These are phyloP conservation scores for Folsomia candida DNA, from an alignment of 2,888 invertebrate genomes.

Conservation along the genomic window DNA sequence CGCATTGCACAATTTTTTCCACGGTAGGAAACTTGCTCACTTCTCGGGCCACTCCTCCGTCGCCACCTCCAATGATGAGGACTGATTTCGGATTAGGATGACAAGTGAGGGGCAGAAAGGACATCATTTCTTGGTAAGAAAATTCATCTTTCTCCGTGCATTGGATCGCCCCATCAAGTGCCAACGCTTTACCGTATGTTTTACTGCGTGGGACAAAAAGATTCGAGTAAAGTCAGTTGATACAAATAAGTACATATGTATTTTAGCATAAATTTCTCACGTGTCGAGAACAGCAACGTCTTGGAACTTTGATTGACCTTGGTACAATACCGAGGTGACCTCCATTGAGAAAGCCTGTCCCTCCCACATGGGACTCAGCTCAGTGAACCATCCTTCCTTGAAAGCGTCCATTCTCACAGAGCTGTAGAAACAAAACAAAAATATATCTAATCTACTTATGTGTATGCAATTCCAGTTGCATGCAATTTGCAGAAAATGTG, in stretches of 20 bases:
- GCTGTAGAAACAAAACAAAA: too few species aligned
- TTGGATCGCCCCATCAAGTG: slow-evolving; percentile 94
- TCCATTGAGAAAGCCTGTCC: slow-evolving; percentile 84
- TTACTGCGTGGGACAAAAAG: slow-evolving; percentile 64
- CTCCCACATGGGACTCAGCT: slow-evolving; percentile 76
- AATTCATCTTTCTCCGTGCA: slow-evolving; percentile 95
- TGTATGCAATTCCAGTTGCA: too few species aligned
- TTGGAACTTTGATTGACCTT: slow-evolving; percentile 78
- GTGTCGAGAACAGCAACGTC: slow-evolving; percentile 80
- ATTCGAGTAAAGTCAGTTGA: neutral
- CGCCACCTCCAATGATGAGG: slow-evolving; percentile 83
- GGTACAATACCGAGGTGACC: slow-evolving; percentile 74
- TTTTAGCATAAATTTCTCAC: slow-evolving; percentile 57
- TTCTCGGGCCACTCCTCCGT: slow-evolving; percentile 95
- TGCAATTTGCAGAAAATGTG: too few species aligned
- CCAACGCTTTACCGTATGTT: slow-evolving; percentile 78
- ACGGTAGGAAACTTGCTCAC: slow-evolving; percentile 89
- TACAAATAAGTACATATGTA: neutral
- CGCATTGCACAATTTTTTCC: slow-evolving; percentile 81
- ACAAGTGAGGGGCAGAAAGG: slow-evolving; percentile 85
- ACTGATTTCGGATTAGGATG: slow-evolving; percentile 87
- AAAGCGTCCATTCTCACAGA: slow-evolving; percentile 70
- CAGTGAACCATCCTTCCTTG: slow-evolving; percentile 58
- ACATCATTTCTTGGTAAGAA: slow-evolving; percentile 97
- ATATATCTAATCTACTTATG: too few species aligned